A percentile compares a stretch with the other conserved stretches of the same genome.
Evolutionary conservation across 2,888 invertebrate species (phyloP).

Genomic region (Conus canariensis): DNA sequence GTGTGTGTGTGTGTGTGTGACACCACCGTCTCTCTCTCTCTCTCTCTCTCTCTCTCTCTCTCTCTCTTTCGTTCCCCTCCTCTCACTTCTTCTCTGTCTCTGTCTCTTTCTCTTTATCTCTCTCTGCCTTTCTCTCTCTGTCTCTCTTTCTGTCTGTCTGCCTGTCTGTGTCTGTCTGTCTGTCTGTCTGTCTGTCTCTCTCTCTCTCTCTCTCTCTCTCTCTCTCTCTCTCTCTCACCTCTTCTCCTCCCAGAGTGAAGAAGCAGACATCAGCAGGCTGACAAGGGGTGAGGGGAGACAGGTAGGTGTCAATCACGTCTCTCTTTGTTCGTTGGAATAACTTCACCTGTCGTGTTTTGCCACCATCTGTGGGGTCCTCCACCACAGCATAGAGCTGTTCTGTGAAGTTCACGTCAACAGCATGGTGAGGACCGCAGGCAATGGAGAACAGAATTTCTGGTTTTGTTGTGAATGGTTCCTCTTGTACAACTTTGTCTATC

Average conservation of each 20-base stretch:
- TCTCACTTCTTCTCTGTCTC: no score
- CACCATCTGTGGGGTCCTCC: neutral
- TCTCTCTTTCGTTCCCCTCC: no score
- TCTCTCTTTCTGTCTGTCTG: no score
- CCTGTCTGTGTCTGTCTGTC: neutral
- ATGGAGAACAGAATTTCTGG: neutral
- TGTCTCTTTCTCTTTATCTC: no score
- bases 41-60: no score
- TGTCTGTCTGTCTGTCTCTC: no score
- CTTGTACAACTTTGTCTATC: neutral
- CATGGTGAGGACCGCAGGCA: neutral
- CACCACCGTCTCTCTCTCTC: no score
- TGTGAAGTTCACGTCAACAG: neutral
- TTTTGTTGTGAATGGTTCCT: neutral
- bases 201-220: no score
- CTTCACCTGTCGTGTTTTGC: neutral
- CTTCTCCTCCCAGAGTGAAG: constrained; percentile 12
- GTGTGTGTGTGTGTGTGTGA: no score
- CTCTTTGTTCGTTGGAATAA: neutral
- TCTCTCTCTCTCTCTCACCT: neutral
- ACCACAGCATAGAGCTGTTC: neutral
- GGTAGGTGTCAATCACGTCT: no score
- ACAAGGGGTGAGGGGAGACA: neutral
- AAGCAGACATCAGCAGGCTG: constrained; percentile 34
- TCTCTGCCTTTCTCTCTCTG: no score